Percentiles rank a stretch among this genome's conserved stretches.
phyloP scores from a whole-genome alignment of 2,888 invertebrate species.

The Rhagonycha fulva region DNA sequence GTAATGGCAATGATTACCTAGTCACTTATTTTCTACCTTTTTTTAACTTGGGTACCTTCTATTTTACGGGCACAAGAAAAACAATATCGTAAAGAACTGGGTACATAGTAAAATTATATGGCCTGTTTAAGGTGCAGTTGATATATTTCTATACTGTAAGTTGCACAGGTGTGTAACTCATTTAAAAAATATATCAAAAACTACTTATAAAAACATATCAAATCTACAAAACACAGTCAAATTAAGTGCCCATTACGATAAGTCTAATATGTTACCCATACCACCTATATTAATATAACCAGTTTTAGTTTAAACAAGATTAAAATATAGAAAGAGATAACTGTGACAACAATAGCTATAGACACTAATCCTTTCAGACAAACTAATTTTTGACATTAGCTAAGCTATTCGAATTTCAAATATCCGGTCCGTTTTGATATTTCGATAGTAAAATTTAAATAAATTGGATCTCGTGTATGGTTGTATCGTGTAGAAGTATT shows the following conservation, averaged over 20 bases:
- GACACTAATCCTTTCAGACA: background rate
- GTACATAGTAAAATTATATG: background rate
- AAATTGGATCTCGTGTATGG: background rate
- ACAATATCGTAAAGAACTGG: background rate
- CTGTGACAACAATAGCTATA: background rate
- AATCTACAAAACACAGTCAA: conserved; percentile 25
- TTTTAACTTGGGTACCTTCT: background rate
- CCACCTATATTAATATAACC: conserved; percentile 12
- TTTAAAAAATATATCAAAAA: background rate
- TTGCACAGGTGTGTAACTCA: background rate
- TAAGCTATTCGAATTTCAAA: background rate
- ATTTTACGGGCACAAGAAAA: background rate
- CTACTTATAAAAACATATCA: conserved; percentile 11
- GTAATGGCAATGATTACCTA: background rate
- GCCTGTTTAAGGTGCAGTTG: background rate
- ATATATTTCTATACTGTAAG: background rate
- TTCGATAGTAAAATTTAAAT: background rate
- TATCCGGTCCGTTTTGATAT: background rate
- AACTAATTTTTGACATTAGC: background rate
- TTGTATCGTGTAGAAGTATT: background rate
- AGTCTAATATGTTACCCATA: conserved; percentile 21
- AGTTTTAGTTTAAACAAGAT: conserved; percentile 10
- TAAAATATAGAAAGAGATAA: background rate
- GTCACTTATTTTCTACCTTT: background rate
- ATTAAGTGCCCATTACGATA: conserved; percentile 36